These are phyloP conservation scores for Caenorhabditis sp. DNA, from an alignment of 2,888 invertebrate genomes.

Conservation along the genomic window DNA sequence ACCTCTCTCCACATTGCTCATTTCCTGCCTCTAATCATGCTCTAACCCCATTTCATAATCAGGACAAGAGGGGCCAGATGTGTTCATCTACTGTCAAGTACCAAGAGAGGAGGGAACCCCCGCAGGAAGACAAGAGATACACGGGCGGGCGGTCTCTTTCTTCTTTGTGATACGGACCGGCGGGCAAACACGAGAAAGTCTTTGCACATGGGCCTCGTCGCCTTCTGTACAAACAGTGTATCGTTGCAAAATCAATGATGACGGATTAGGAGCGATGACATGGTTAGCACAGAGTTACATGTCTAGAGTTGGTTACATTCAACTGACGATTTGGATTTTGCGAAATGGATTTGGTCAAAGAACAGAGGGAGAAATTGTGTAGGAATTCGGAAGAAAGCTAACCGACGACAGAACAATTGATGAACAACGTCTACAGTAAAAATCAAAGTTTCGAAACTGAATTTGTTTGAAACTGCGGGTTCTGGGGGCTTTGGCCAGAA, in stretches of 20 bases:
- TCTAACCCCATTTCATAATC: constrained; percentile 21
- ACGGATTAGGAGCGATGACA: constrained; percentile 3
- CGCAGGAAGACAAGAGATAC: not conserved
- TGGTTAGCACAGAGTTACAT: constrained; percentile 26
- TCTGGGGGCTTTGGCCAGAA: too few species aligned
- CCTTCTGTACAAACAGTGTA: constrained; percentile 33
- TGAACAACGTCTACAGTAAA: too few species aligned
- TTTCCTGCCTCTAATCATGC: constrained; percentile 26
- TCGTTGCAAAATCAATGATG: constrained; percentile 20
- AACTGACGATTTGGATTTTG: not conserved
- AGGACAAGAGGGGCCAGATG: constrained; percentile 22
- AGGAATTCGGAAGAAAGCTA: too few species aligned
- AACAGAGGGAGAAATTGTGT: too few species aligned
- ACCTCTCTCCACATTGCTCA: constrained; percentile 10
- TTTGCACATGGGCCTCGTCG: constrained; percentile 28
- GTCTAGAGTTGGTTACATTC: constrained; percentile 1
- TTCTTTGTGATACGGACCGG: not conserved
- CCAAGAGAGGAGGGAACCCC: not conserved
- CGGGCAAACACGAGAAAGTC: constrained; percentile 10
- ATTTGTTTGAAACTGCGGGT: too few species aligned
- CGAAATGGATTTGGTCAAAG: too few species aligned
- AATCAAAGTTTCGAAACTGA: not conserved
- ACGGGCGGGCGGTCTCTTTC: not conserved
- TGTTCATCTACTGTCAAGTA: constrained; percentile 24
- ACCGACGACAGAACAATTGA: too few species aligned